These are phyloP conservation scores for Nasonia vitripennis DNA, from an alignment of 1,140 invertebrate genomes.

Conservation along the genomic window DNA sequence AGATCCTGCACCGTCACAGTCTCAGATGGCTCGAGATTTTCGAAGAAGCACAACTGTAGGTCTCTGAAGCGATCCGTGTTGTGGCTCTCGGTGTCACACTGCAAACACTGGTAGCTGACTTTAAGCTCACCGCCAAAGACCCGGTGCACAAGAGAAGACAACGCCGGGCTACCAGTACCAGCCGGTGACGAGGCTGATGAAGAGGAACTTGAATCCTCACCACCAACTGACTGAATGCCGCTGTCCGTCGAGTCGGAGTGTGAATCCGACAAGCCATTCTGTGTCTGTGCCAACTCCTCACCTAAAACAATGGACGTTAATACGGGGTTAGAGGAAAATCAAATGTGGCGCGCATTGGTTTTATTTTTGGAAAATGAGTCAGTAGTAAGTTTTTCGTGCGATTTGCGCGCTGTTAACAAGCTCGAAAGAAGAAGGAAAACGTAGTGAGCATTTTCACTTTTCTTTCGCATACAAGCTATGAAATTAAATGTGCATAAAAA, in stretches of 20 bases:
- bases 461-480: neutral
- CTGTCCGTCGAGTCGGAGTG: slow-evolving; percentile 74
- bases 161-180: slow-evolving; percentile 54
- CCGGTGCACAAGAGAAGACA: slow-evolving; percentile 78
- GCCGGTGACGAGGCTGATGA: slow-evolving; percentile 15
- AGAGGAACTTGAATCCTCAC: slow-evolving; percentile 61
- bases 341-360: slow-evolving; percentile 6
- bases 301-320: slow-evolving; percentile 57
- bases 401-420: neutral
- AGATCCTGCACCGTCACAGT: slow-evolving; percentile 81
- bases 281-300: slow-evolving; percentile 66
- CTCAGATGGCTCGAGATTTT: slow-evolving; percentile 75
- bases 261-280: slow-evolving; percentile 67
- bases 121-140: slow-evolving; percentile 85
- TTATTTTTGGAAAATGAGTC: slow-evolving; percentile 50
- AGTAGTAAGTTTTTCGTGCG: slow-evolving; percentile 25
- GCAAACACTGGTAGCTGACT: slow-evolving; percentile 83
- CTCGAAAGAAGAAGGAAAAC: neutral
- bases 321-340: neutral
- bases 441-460: neutral
- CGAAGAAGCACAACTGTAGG: slow-evolving; percentile 87
- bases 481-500: neutral
- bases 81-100: slow-evolving; percentile 82
- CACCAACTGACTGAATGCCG: slow-evolving; percentile 73
- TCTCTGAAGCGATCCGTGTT: slow-evolving; percentile 87